Base-by-base conservation (phyloP, 2,113 vertebrate genomes). In the Phylloscopus trochiloides region DNA sequence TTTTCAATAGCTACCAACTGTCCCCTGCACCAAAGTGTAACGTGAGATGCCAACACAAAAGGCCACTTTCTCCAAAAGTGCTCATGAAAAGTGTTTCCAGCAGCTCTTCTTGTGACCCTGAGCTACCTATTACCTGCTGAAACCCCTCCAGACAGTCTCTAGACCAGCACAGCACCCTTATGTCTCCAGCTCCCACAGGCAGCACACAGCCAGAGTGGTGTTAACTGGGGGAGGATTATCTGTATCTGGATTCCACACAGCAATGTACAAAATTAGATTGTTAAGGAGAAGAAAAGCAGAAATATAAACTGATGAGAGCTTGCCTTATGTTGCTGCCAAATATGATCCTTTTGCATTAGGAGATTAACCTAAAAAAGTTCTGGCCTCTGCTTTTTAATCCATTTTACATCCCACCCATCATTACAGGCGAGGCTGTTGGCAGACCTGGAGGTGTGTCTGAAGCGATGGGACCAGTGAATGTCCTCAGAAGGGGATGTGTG, bases 201-300 rank as follows among this genome's bases (percentile, higher is more conserved):
- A 67, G 70, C 78, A 25, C 10, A 6, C 24, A 5, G 10, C 25
- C 28, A 26, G 12, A 67, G 71, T 40, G 58, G 66, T 36, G 91
- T 26, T 57, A 73, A 32, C 50, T 6, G 67, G 9, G 63, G 86
- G 59, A 90, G 80, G 86, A 80, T 70, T 66, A 54, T 77, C 72
- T 12, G 8, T 34, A 28, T 62, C 76, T 80, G 72, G 68, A 70
- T 88, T 88, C 82, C 54, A 72, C 57, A 29, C 45, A 22, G 78
- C 0, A 0, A 83, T 4, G 10, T 52, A 48, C 40, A 76, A 61
- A 88, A 92, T 82, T 57, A 92, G 78, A 57, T 38, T 45, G 74
- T 72, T 90, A 85, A 82, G 86, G 42, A 55, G 59, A 95, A 94
- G 83, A 91, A 92, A 81, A 54, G 47, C 82, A 95, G 94, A 82